Evolutionary conservation across 1,140 invertebrate genomes (phyloP).

Genomic region (Drosophila murphyi): DNA sequence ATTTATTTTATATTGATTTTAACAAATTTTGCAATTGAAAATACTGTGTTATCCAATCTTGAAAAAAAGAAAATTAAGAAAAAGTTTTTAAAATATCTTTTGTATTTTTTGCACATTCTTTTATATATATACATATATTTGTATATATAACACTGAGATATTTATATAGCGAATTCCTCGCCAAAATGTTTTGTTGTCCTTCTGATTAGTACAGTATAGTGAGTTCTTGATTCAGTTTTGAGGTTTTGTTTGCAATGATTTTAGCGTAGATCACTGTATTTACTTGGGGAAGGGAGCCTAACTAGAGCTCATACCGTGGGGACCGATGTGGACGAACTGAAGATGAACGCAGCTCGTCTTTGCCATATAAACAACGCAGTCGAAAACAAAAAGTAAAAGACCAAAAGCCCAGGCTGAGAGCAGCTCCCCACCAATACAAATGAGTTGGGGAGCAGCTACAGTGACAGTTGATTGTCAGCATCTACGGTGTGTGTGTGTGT

Average conservation of each 20-base stretch:
- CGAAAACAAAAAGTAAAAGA: constrained; percentile 47
- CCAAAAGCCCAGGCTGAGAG: constrained; percentile 61
- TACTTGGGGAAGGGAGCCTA: constrained; percentile 72
- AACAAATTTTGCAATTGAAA: constrained; percentile 60
- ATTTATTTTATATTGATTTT: constrained; percentile 45
- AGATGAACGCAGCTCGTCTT: constrained; percentile 80
- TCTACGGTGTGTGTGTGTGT: constrained; percentile 9
- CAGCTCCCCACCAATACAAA: constrained; percentile 35
- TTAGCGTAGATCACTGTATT: constrained; percentile 45
- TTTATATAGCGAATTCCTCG: constrained; percentile 8
- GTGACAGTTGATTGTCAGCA: constrained; percentile 57
- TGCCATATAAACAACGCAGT: constrained; percentile 81
- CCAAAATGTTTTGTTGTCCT: constrained; percentile 30
- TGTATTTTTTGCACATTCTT: constrained; percentile 21
- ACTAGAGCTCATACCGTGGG: constrained; percentile 84
- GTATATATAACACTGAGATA: constrained; percentile 14
- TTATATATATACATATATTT: constrained; percentile 12
- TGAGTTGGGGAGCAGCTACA: constrained; percentile 50
- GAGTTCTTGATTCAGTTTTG: constrained; percentile 25
- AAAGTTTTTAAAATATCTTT: constrained; percentile 36
- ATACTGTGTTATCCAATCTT: constrained; percentile 78
- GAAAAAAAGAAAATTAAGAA: constrained; percentile 61
- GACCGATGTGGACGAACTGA: constrained; percentile 84
- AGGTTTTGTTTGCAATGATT: constrained; percentile 30
- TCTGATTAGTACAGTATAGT: constrained; percentile 24